Evolutionary conservation across 2,113 vertebrate species (phyloP).

Genomic region (Malurus alboscapulatus): DNA sequence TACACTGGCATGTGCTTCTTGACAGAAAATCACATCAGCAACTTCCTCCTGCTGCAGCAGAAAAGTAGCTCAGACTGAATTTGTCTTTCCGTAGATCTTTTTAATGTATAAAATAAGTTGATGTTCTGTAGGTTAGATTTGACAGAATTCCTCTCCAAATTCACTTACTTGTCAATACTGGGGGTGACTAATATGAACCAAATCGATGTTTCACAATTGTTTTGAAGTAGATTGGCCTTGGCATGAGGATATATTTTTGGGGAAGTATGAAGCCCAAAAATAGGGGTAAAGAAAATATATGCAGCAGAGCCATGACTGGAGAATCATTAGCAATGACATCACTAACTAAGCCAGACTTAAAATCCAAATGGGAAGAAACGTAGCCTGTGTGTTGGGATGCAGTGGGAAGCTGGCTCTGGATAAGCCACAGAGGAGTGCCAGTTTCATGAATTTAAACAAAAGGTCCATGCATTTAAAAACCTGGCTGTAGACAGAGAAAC

Average conservation of each 20-base stretch:
- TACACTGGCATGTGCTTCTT: neutral
- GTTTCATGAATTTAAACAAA: neutral
- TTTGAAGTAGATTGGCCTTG: neutral
- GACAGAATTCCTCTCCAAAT: neutral
- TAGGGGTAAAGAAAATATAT: neutral
- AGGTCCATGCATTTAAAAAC: neutral
- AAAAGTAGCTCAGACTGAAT: neutral
- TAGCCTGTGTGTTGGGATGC: neutral
- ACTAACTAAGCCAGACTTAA: neutral
- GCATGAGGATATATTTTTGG: neutral
- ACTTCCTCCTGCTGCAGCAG: neutral
- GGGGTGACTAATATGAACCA: neutral
- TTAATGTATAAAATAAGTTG: neutral
- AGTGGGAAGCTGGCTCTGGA: neutral
- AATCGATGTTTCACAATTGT: neutral
- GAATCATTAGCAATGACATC: neutral
- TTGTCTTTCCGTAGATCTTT: neutral
- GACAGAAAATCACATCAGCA: neutral
- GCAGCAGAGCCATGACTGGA: neutral
- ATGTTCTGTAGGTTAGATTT: neutral
- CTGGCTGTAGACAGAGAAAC: neutral
- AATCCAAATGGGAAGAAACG: neutral
- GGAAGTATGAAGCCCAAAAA: neutral
- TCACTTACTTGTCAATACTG: neutral
- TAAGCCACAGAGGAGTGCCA: neutral